Percentiles rank a stretch among this genome's conserved stretches.
Evolutionary conservation across 2,113 vertebrate genomes (phyloP).

Genomic region (Crotalus helleri): DNA sequence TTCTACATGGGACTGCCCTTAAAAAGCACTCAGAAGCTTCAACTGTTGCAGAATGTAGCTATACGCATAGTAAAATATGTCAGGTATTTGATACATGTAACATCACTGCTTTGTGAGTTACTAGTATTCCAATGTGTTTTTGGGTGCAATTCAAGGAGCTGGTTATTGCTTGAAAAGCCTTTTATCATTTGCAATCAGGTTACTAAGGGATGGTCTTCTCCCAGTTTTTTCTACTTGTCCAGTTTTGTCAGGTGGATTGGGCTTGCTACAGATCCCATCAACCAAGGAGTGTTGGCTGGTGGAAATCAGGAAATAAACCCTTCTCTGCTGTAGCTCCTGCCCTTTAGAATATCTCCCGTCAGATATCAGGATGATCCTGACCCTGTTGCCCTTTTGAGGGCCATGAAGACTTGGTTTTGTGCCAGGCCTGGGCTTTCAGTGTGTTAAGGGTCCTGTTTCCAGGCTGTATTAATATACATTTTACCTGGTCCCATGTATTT

Average conservation of each 20-base stretch:
- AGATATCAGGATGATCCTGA: neutral
- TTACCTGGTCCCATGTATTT: neutral
- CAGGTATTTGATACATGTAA: neutral
- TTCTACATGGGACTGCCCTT: neutral
- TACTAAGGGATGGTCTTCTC: neutral
- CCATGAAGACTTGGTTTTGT: neutral
- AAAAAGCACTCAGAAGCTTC: neutral
- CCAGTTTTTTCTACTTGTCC: neutral
- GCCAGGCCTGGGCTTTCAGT: neutral
- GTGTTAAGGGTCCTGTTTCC: neutral
- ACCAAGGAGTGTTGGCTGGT: neutral
- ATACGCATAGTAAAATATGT: neutral
- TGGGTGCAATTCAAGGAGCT: neutral
- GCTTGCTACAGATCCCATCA: neutral
- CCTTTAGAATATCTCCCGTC: neutral
- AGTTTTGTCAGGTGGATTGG: neutral
- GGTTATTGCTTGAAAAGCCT: neutral
- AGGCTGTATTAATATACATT: neutral
- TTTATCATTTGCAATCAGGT: neutral
- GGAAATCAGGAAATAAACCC: neutral
- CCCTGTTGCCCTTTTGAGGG: neutral
- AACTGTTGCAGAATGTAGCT: neutral
- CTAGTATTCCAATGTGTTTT: neutral
- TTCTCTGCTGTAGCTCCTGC: neutral
- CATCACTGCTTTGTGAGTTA: neutral